Percentiles rank a stretch among this genome's conserved stretches.
Evolutionary conservation across 2,888 invertebrate genomes (phyloP).

Genomic region (Myathropa florea): DNA sequence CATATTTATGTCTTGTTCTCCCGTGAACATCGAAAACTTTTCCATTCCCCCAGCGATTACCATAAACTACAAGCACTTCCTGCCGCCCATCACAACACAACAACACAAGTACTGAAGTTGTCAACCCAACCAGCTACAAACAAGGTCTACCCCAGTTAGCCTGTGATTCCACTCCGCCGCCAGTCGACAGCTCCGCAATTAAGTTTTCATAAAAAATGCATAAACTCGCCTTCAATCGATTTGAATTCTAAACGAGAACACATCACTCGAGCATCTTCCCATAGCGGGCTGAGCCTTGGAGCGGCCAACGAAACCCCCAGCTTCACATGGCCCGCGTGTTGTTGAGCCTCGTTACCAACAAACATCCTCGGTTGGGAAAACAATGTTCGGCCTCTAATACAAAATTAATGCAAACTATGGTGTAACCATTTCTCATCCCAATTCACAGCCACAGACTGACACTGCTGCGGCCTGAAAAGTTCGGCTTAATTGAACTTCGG

Average conservation of each 20-base stretch:
- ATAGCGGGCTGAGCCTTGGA: not conserved
- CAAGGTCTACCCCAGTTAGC: slow-evolving; percentile 4
- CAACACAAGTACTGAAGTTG: not conserved
- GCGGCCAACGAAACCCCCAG: too few species aligned
- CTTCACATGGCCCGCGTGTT: slow-evolving; percentile 10
- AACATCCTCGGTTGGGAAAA: slow-evolving; percentile 39
- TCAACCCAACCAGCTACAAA: not conserved
- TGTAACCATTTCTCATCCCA: slow-evolving; percentile 54
- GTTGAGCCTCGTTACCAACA: slow-evolving; percentile 23
- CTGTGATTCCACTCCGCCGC: not conserved
- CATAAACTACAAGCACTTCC: not conserved
- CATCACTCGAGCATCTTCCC: not conserved
- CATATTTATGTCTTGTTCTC: not conserved
- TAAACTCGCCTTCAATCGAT: slow-evolving; percentile 12
- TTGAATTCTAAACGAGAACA: slow-evolving; percentile 29
- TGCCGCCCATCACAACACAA: not conserved
- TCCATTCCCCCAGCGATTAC: not conserved
- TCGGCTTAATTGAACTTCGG: slow-evolving; percentile 28
- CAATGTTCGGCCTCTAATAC: slow-evolving; percentile 38
- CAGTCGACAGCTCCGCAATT: slow-evolving; percentile 22
- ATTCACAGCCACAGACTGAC: not conserved
- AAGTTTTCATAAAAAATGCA: slow-evolving; percentile 28
- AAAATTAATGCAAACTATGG: slow-evolving; percentile 58
- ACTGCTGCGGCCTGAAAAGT: not conserved
- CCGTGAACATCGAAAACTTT: not conserved